Evolutionary conservation across 2,113 vertebrate genomes (phyloP).

Genomic region (Poeciliopsis turrubarensis): DNA sequence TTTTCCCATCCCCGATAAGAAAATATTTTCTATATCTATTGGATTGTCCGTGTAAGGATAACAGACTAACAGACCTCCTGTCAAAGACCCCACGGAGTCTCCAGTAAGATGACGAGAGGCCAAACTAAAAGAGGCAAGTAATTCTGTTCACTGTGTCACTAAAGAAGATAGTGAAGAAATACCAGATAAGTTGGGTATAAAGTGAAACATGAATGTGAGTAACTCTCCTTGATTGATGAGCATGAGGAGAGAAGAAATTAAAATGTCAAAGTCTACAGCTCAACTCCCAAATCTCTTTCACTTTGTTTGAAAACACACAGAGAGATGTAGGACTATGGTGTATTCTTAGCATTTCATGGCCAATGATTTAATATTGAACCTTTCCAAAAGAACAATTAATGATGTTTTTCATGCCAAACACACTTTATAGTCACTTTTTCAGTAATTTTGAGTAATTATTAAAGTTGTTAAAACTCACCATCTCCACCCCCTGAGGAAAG

Average conservation of each 20-base stretch:
- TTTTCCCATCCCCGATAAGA: slow-evolving; percentile 61
- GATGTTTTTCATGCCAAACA: neutral
- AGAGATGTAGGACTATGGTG: neutral
- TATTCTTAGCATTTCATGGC: too few relatives aligned
- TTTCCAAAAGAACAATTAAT: too few relatives aligned
- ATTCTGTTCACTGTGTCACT: slow-evolving; percentile 7
- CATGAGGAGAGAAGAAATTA: slow-evolving; percentile 14
- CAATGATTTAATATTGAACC: too few relatives aligned
- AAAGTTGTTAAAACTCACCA: slow-evolving; percentile 83
- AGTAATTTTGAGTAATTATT: neutral
- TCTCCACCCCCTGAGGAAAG: slow-evolving; percentile 97
- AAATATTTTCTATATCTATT: slow-evolving; percentile 62
- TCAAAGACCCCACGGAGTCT: slow-evolving; percentile 37
- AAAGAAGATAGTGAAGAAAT: slow-evolving; percentile 15
- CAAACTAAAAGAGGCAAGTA: slow-evolving; percentile 12
- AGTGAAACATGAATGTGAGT: slow-evolving; percentile 2
- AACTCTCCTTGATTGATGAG: slow-evolving; percentile 55
- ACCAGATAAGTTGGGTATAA: slow-evolving; percentile 15
- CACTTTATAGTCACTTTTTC: neutral
- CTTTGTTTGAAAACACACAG: neutral
- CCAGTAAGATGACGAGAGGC: slow-evolving; percentile 7
- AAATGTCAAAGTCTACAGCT: slow-evolving; percentile 55
- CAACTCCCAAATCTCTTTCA: slow-evolving; percentile 10
- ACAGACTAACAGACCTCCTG: slow-evolving; percentile 48
- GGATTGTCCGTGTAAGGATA: slow-evolving; percentile 44